phyloP scores from a whole-genome alignment of 2,113 vertebrate species.

The Bombycilla garrulus region DNA sequence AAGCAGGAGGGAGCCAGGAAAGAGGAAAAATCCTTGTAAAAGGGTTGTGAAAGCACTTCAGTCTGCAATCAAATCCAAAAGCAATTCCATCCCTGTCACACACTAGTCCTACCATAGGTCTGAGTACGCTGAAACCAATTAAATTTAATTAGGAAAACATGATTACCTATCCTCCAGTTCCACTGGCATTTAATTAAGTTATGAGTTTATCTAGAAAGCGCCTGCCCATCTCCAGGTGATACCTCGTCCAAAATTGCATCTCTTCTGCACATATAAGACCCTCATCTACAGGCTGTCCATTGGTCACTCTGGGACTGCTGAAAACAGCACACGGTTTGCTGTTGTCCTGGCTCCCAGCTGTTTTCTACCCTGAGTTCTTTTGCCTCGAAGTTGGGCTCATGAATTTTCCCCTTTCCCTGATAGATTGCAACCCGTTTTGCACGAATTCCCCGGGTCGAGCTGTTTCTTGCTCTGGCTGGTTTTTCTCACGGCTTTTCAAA shows the following conservation, averaged over 20 bases:
- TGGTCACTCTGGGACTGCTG: rapidly evolving
- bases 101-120: rapidly evolving
- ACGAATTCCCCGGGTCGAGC: rapidly evolving
- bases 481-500: not conserved
- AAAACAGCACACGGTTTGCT: not conserved
- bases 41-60: not conserved
- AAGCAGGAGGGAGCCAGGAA: not conserved
- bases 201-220: not conserved
- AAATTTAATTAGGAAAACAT: not conserved
- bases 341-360: not conserved
- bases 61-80: not conserved
- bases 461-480: rapidly evolving
- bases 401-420: not conserved
- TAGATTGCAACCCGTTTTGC: not conserved
- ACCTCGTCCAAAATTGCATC: not conserved
- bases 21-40: not conserved
- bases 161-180: not conserved
- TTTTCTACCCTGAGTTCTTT: not conserved
- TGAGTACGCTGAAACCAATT: not conserved
- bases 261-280: not conserved
- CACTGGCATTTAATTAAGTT: not conserved
- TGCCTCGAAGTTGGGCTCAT: not conserved
- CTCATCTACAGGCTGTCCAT: not conserved
- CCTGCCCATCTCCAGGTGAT: not conserved
- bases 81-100: rapidly evolving